Evolutionary conservation across 2,888 invertebrate species (phyloP), one percentile per base, ranked within the genome.

Genomic region (Agonopterix subpropinquella): DNA sequence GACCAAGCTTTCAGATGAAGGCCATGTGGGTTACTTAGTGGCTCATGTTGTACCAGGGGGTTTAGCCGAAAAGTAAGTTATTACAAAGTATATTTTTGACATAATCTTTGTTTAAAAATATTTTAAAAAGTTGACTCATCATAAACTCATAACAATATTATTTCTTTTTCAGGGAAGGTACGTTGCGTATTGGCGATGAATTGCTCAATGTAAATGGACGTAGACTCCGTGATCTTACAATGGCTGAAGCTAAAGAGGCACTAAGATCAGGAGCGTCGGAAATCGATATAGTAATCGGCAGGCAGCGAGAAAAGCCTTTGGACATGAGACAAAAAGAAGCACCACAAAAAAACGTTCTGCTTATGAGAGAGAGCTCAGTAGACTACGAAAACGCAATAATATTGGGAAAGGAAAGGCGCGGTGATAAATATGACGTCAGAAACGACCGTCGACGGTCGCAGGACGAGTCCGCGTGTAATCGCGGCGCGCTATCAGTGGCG

Each of bases 121-220:
- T 28, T 28, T 28, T 28, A 28, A 28, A 5, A 28, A 28, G 28
- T 28, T 28, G 5, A 28, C 28, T 28, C 28, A 28, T 28, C 28
- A 28, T 18, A 18, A 18, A 18, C 3, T 18, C 18, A 18, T 18
- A 28, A 28, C 28, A 39, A 39, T 3, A 10, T 39, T 39, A 39
- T 39, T 44, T 45, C 11, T 48, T 63, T 84, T 79, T 49, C 77
- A 91, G 92, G 60, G 92, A 93, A 63, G 92, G 92, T 1, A 89
- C 91, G 1, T 74, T 94, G 48, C 88, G 89, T 48, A 89, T 92
- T 36, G 93, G 93, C 10, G 94, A 94, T 67, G 92, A 94, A 68
- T 89, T 94, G 28, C 86, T 94, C 28, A 92, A 93, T 56, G 93
- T 94, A 4, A 94, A 94, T 66, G 94, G 94, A 9, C 89, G 90